Conservation (phyloP, 2,797 vertebrate species). For the Sebastes matsubarae region DNA sequence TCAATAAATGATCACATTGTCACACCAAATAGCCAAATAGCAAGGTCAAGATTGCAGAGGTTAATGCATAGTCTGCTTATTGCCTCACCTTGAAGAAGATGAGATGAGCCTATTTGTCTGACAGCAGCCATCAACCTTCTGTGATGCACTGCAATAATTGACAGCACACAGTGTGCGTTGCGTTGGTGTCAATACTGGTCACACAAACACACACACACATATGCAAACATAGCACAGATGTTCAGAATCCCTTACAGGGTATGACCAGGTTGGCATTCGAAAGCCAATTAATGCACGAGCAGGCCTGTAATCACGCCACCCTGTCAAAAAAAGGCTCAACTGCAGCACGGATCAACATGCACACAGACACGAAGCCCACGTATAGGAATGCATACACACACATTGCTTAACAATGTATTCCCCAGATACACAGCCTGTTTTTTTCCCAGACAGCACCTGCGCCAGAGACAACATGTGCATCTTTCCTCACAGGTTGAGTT, state of each 20-base stretch:
- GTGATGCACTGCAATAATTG: background rate
- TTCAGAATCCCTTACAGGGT: background rate
- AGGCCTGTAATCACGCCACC: conserved; percentile 17
- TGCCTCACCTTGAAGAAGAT: conserved; percentile 1
- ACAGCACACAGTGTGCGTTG: background rate
- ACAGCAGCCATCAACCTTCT: conserved; percentile 18
- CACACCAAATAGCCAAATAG: too few species aligned
- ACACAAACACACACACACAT: conserved; percentile 3
- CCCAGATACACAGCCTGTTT: background rate
- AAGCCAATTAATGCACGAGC: conserved; percentile 52
- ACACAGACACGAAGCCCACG: background rate
- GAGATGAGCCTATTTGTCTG: background rate
- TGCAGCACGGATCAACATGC: background rate
- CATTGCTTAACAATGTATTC: conserved; percentile 12
- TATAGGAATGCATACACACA: background rate
- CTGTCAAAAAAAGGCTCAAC: conserved; percentile 32
- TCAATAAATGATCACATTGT: background rate
- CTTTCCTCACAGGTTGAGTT: conserved; percentile 10
- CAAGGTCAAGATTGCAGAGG: background rate
- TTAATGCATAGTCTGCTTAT: background rate
- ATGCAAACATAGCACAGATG: conserved; percentile 11
- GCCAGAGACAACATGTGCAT: background rate
- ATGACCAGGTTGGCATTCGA: conserved; percentile 30
- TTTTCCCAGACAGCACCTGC: background rate
- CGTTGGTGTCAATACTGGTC: background rate